Conservation (phyloP, 2,888 invertebrate species). For the Aethes cnicana region DNA sequence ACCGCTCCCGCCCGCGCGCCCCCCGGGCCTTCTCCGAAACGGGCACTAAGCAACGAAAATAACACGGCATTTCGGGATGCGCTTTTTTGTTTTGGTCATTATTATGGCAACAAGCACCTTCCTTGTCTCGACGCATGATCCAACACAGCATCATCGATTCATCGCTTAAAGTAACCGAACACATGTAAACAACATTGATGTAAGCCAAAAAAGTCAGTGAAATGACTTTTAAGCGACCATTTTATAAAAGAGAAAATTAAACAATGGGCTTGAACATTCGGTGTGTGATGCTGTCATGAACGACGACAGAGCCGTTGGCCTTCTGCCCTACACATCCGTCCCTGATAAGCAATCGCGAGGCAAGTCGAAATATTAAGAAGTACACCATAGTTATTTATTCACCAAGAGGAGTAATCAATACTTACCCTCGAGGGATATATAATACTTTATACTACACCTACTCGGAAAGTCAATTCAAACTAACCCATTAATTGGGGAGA, state of each 20-base stretch:
- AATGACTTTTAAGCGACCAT: too few species aligned
- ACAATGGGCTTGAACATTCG: conserved; percentile 34
- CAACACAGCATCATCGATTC: conserved; percentile 9
- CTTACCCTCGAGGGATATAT: too few species aligned
- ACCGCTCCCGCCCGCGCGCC: conserved; percentile 75
- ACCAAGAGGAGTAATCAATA: not conserved
- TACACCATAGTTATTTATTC: conserved; percentile 6
- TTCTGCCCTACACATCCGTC: conserved; percentile 73
- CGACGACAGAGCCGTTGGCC: conserved; percentile 43
- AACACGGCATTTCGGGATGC: conserved; percentile 74
- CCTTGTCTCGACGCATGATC: conserved; percentile 37
- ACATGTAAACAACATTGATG: not conserved
- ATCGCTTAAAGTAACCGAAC: not conserved
- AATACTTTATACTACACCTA: too few species aligned
- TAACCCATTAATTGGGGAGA: too few species aligned
- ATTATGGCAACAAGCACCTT: conserved; percentile 53
- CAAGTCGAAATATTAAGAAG: conserved; percentile 36
- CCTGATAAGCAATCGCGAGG: conserved; percentile 63
- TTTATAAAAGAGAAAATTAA: conserved; percentile 22
- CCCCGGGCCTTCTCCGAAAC: conserved; percentile 72
- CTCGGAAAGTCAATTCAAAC: too few species aligned
- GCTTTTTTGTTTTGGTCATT: conserved; percentile 72
- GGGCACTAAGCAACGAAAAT: conserved; percentile 77
- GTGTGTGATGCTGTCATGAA: conserved; percentile 36
- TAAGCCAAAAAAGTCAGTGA: too few species aligned